Base-by-base conservation (phyloP, 2,888 invertebrate genomes). In the Gastracanthus pulcherrimus region DNA sequence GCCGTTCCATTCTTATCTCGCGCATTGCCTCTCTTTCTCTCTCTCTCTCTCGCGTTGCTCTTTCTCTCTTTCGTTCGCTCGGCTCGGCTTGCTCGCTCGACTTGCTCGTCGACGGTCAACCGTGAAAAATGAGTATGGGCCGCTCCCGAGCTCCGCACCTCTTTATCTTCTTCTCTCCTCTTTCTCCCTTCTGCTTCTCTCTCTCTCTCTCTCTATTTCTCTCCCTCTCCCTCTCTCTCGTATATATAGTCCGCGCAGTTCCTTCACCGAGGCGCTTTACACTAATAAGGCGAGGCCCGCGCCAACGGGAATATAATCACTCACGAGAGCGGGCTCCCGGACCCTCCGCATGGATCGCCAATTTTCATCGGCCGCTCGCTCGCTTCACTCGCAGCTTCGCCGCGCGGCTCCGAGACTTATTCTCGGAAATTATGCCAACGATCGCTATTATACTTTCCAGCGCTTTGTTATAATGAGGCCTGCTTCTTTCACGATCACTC, bases 41-140 rank as follows among this genome's bases (percentile, higher is more conserved):
- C n/a, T n/a, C n/a, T n/a, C n/a, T n/a, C n/a, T n/a, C n/a, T n/a
- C 86, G 86, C 86, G 84, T 82, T 85, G 82, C n/a, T n/a, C n/a
- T n/a, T n/a, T n/a, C n/a, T n/a, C n/a, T n/a, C n/a, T n/a, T n/a
- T n/a, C n/a, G n/a, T n/a, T n/a, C n/a, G n/a, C n/a, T n/a, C n/a
- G n/a, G n/a, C n/a, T n/a, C n/a, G n/a, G 74, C 66, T 84, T 84
- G 77, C 83, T 81, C 82, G 86, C 85, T 78, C 41, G 64, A 51
- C 82, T 58, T 81, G 66, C 86, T 86, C 86, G 84, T 82, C 85
- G 83, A 87, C 86, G 86, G 86, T 87, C 89, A 88, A 89, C 88
- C 89, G 88, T 89, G 89, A 90, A 90, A 90, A 90, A 89, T 89
- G 90, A 89, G 88, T 88, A 87, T 87, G 87, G 88, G 76, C 76